A percentile compares a stretch with the other conserved stretches of the same genome.
These are phyloP conservation scores for Rhabditophanes sp. DNA, from an alignment of 2,888 invertebrate species.

Conservation along the genomic window DNA sequence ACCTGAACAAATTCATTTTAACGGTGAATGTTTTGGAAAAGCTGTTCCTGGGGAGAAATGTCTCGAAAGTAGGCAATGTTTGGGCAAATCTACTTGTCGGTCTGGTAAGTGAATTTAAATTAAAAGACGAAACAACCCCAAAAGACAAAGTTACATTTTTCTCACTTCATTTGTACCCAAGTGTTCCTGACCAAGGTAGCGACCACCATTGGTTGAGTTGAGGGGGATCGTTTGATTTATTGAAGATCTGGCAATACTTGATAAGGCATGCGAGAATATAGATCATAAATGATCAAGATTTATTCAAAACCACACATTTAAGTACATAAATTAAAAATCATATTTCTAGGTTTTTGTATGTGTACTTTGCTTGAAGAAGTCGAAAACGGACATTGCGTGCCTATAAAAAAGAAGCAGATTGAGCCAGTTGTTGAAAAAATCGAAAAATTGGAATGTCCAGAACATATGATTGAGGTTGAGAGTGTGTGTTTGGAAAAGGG, in stretches of 20 bases:
- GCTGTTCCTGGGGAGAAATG: slow-evolving; percentile 17
- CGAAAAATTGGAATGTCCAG: slow-evolving; percentile 14
- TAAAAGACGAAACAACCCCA: too few relatives aligned
- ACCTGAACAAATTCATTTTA: slow-evolving; percentile 17
- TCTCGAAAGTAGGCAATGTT: slow-evolving; percentile 4
- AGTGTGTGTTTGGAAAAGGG: slow-evolving; percentile 22
- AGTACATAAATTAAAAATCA: too few relatives aligned
- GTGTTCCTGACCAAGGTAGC: too few relatives aligned
- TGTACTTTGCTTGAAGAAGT: slow-evolving; percentile 2
- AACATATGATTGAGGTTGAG: slow-evolving; percentile 16
- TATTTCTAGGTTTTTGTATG: slow-evolving; percentile 5
- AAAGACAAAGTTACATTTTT: too few relatives aligned
- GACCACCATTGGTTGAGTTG: too few relatives aligned
- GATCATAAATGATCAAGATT: too few relatives aligned
- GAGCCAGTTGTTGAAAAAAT: slow-evolving; percentile 13
- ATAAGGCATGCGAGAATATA: too few relatives aligned
- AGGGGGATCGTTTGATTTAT: too few relatives aligned
- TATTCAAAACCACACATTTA: too few relatives aligned
- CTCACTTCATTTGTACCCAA: too few relatives aligned
- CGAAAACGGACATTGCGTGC: slow-evolving; percentile 11
- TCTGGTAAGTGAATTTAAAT: slow-evolving; percentile 1
- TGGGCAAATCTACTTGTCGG: slow-evolving; percentile 5
- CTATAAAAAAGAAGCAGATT: slow-evolving; percentile 13
- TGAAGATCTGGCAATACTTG: too few relatives aligned
- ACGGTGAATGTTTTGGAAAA: slow-evolving; percentile 19